Evolutionary conservation across 1,140 invertebrate genomes (phyloP), one percentile per base, ranked within the genome.

Genomic region (Leptinotarsa defecta): DNA sequence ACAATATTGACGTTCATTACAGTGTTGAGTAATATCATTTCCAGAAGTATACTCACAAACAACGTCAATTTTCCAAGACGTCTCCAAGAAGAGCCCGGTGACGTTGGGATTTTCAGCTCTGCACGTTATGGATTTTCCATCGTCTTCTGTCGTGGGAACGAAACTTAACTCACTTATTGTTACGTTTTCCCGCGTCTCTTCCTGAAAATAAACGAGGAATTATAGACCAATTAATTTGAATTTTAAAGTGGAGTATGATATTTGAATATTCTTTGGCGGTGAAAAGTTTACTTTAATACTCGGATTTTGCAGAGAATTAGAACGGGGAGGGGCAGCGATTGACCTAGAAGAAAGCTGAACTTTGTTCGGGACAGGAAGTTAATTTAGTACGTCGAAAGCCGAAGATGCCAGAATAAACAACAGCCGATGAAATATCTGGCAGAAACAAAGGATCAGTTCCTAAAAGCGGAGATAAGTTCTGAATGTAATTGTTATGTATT

Each of bases 41-140:
- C 11, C 61, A 62, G 11, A 62, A 17, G 63, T 20, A 49, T 89
- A 94, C 94, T 95, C 87, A 96, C 95, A 96, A 74, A 95, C 94
- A 80, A 96, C 94, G 86, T 93, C 91, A 80, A 96, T 91, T 83
- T 91, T 93, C 92, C 94, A 95, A 68, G 92, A 91, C 75, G 94
- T 92, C 85, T 96, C 94, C 74, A 95, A 86, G 82, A 90, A 92
- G 73, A 94, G 89, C 61, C 92, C 91, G 57, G 92, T 94, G 69
- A 95, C 91, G 86, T 94, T 93, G 48, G 94, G 94, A 88, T 96
- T 96, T 87, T 96, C 94, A 65, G 94, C 94, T 73, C 93, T 88
- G 86, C 95, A 96, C 70, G 94, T 95, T 86, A 96, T 91, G 86
- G 93, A 92, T 87, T 94, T 94, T 68, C 93, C 94, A 83, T 95